Evolutionary conservation across 2,113 vertebrate species (phyloP), one percentile per base, ranked within the genome.

Genomic region (Chaetorhynchus papuensis): DNA sequence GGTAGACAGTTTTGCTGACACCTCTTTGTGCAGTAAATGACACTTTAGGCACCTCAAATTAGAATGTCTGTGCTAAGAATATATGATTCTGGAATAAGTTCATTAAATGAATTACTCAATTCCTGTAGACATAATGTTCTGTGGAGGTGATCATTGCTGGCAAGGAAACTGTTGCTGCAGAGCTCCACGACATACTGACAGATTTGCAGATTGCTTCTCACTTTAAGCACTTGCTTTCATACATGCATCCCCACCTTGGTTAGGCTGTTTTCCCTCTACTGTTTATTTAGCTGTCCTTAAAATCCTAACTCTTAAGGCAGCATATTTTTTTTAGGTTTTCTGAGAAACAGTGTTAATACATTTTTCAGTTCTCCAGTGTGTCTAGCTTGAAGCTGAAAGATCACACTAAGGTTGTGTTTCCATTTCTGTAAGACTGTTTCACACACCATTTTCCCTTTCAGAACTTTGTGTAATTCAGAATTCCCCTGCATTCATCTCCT

Each of bases 51-150:
- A 71, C 77, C 47, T 90, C 54, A 59, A 16, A 92, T 90, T 88
- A 74, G 80, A 92, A 77, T 80, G 76, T 50, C 20, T 59, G 15
- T 63, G 56, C 87, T 89, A 54, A 93, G 86, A 85, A 61, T 83
- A 45, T 57, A n/a, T 53, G 35, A 61, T 87, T 90, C 80, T 94
- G 44, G 64, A 87, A 61, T 83, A 78, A 87, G n/a, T 81, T 94
- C 39, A 61, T 93, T 89, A 87, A 76, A 79, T 87, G 9, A 72
- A 74, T 94, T 87, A 45, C 44, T 94, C 53, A 47, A 45, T 87
- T 96, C 70, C 78, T 93, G 65, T 65, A 79, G 78, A 79, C 81
- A 72, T 87, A 18, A 66, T 86, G 70, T 90, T 95, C 78, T 79
- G 23, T 68, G 54, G 63, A 70, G 59, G 35, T 56, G 33, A 85